These are phyloP conservation scores for Varanus salvator DNA, from an alignment of 2,113 vertebrate species.

Conservation along the genomic window DNA sequence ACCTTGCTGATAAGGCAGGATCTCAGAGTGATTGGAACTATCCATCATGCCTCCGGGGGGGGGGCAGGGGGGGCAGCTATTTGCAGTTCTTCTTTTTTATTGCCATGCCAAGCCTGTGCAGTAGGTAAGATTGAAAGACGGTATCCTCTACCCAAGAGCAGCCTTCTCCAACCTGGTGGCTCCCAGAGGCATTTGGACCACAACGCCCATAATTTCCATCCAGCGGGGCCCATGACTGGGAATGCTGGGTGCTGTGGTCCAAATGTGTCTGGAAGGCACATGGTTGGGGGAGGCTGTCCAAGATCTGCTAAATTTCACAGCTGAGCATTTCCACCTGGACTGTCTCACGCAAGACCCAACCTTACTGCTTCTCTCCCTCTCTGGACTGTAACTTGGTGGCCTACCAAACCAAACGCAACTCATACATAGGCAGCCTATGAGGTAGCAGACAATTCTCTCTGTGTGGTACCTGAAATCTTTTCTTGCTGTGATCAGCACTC, in stretches of 20 bases:
- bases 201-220: too few species aligned
- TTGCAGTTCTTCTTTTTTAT: background rate
- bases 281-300: too few species aligned
- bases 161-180: too few species aligned
- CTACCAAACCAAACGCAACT: too few species aligned
- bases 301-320: background rate
- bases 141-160: background rate
- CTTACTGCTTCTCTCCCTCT: background rate
- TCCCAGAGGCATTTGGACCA: too few species aligned
- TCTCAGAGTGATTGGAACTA: background rate
- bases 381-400: background rate
- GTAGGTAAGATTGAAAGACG: background rate
- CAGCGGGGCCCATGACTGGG: too few species aligned
- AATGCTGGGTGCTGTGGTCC: too few species aligned
- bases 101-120: background rate
- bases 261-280: too few species aligned
- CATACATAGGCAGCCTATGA: background rate
- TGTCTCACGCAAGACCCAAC: background rate
- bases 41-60: background rate
- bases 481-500: background rate
- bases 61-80: background rate
- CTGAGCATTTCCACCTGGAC: background rate
- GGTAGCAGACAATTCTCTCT: background rate
- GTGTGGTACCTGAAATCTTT: background rate
- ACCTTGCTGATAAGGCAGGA: background rate